A percentile compares a stretch with the other conserved stretches of the same genome.
Evolutionary conservation across 2,888 invertebrate genomes (phyloP).

Genomic region (Agrotis ipsilon): DNA sequence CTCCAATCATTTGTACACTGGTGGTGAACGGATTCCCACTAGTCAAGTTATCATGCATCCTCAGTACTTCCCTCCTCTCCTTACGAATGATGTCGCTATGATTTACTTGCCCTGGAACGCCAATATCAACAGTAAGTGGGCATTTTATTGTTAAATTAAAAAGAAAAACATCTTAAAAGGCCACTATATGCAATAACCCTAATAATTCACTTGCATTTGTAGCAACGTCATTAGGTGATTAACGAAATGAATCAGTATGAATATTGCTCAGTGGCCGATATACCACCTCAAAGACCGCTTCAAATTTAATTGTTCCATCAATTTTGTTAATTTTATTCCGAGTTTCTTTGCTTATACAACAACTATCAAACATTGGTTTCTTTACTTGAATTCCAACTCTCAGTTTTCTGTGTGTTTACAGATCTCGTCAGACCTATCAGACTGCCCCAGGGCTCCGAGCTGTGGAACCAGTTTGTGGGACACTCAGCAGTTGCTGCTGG

Average conservation of each 20-base stretch:
- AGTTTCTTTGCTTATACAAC: no score
- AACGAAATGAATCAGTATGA: no score
- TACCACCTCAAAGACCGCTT: no score
- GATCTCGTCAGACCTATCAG: slow-evolving; percentile 71
- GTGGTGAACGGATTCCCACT: slow-evolving; percentile 74
- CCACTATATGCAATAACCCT: no score
- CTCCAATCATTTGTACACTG: slow-evolving; percentile 72
- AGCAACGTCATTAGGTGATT: no score
- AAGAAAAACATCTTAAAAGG: no score
- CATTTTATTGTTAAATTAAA: neutral
- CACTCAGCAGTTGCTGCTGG: slow-evolving; percentile 74
- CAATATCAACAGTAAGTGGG: slow-evolving; percentile 65
- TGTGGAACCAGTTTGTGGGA: slow-evolving; percentile 71
- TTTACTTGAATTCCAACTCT: neutral
- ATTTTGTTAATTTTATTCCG: no score
- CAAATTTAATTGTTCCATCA: no score
- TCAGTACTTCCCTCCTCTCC: slow-evolving; percentile 60
- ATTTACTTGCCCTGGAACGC: slow-evolving; percentile 72
- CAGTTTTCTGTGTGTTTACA: slow-evolving; percentile 59
- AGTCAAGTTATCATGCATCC: slow-evolving; percentile 74
- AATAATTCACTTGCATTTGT: no score
- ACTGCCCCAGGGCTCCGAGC: slow-evolving; percentile 67
- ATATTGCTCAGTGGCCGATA: no score
- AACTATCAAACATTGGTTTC: no score
- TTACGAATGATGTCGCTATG: slow-evolving; percentile 77